Percentiles rank a stretch among this genome's conserved stretches.
These are phyloP conservation scores for Tribolium madens DNA, from an alignment of 1,140 invertebrate genomes.

Conservation along the genomic window DNA sequence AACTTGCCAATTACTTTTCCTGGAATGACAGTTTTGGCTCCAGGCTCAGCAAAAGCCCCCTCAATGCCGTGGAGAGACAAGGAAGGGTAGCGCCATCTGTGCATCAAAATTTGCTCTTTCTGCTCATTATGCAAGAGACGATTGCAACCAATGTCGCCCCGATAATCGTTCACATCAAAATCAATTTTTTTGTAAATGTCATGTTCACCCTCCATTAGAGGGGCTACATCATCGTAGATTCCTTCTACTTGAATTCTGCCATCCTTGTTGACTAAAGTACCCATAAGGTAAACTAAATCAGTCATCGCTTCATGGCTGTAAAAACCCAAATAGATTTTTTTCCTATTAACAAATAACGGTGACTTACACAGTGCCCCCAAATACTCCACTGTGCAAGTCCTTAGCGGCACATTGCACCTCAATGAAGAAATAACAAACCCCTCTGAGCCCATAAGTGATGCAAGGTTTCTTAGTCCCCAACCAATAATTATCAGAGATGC, in stretches of 20 bases:
- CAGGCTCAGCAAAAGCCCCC: slow-evolving; percentile 94
- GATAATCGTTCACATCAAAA: slow-evolving; percentile 88
- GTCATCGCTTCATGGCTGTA: slow-evolving; percentile 85
- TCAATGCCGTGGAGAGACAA: slow-evolving; percentile 88
- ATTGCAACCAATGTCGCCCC: slow-evolving; percentile 77
- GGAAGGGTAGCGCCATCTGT: slow-evolving; percentile 91
- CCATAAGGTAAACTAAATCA: slow-evolving; percentile 88
- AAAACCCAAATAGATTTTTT: too few species aligned
- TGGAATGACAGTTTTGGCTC: slow-evolving; percentile 96
- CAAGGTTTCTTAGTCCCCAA: slow-evolving; percentile 96
- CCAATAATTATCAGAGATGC: slow-evolving; percentile 99
- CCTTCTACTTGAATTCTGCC: slow-evolving; percentile 87
- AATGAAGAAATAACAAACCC: slow-evolving; percentile 92
- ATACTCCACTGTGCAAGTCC: slow-evolving; percentile 96
- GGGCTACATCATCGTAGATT: slow-evolving; percentile 83
- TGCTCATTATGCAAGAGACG: slow-evolving; percentile 81
- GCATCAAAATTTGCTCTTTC: slow-evolving; percentile 85
- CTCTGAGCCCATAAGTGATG: slow-evolving; percentile 95
- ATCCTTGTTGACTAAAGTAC: slow-evolving; percentile 84
- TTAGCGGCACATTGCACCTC: slow-evolving; percentile 91
- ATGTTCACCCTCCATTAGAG: slow-evolving; percentile 81
- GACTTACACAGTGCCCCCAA: slow-evolving; percentile 89
- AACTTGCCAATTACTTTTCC: slow-evolving; percentile 96
- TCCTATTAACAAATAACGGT: too few species aligned
- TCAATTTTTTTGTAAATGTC: slow-evolving; percentile 88